These are phyloP conservation scores for Drosophila koepferae DNA, from an alignment of 2,888 invertebrate genomes.

Conservation along the genomic window DNA sequence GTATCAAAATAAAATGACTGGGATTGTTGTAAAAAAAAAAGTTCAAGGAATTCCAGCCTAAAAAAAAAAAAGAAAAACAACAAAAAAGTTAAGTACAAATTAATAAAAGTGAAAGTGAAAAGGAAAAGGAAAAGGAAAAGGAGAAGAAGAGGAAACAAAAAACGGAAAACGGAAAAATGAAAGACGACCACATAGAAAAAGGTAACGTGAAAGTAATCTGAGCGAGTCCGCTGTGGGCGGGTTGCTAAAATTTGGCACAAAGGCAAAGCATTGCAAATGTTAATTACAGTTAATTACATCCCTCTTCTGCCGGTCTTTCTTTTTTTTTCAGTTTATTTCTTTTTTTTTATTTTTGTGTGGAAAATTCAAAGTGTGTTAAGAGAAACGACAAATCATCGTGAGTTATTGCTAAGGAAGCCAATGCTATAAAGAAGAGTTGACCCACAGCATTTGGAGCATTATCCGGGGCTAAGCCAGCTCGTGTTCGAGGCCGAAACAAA, in stretches of 20 bases:
- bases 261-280: not conserved
- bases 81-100: conserved; percentile 14
- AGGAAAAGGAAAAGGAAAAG: not conserved
- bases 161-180: not conserved
- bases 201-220: conserved; percentile 4
- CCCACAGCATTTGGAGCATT: conserved; percentile 9
- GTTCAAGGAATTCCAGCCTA: not conserved
- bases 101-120: conserved; percentile 12
- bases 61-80: not conserved
- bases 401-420: conserved; percentile 3
- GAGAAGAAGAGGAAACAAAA: not conserved
- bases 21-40: conserved; percentile 1
- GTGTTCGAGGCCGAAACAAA: not conserved
- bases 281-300: conserved; percentile 12
- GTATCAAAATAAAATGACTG: not conserved
- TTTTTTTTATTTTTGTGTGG: not conserved
- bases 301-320: not conserved
- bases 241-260: conserved; percentile 2
- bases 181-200: conserved; percentile 4
- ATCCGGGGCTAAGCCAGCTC: conserved; percentile 14
- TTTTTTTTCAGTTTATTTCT: not conserved
- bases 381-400: conserved; percentile 2
- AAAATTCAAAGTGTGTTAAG: not conserved
- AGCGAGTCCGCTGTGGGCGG: not conserved
- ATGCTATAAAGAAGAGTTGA: not conserved